Conservation (phyloP, 2,888 invertebrate species). For the Leistus spinibarbis region DNA sequence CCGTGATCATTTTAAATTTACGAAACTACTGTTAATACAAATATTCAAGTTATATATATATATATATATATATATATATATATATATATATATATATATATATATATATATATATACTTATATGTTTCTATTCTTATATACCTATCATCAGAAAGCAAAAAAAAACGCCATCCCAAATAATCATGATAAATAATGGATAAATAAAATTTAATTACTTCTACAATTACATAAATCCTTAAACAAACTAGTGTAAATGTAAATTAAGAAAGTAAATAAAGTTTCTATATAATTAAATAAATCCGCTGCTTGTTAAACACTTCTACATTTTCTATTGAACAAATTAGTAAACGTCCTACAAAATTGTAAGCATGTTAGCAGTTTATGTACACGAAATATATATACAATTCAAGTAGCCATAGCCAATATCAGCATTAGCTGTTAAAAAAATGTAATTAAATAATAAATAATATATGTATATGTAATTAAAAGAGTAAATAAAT, state of each 20-base stretch:
- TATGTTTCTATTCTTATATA: too few relatives aligned
- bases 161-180: too few relatives aligned
- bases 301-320: neutral
- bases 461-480: too few relatives aligned
- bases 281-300: neutral
- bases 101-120: neutral
- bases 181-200: too few relatives aligned
- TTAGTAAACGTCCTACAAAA: neutral
- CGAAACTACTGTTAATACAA: too few relatives aligned
- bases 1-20: neutral
- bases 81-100: slow-evolving; percentile 10
- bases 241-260: neutral
- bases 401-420: too few relatives aligned
- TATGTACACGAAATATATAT: neutral
- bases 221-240: neutral
- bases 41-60: neutral
- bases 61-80: neutral
- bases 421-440: too few relatives aligned
- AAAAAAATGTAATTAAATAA: too few relatives aligned
- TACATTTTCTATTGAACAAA: neutral
- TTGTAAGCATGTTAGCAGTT: neutral
- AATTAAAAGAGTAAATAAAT: too few relatives aligned
- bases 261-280: neutral
- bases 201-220: neutral
- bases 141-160: too few relatives aligned